Percentiles rank a stretch among this genome's conserved stretches.
phyloP scores from a whole-genome alignment of 2,113 vertebrate species.

The Oophaga pumilio region DNA sequence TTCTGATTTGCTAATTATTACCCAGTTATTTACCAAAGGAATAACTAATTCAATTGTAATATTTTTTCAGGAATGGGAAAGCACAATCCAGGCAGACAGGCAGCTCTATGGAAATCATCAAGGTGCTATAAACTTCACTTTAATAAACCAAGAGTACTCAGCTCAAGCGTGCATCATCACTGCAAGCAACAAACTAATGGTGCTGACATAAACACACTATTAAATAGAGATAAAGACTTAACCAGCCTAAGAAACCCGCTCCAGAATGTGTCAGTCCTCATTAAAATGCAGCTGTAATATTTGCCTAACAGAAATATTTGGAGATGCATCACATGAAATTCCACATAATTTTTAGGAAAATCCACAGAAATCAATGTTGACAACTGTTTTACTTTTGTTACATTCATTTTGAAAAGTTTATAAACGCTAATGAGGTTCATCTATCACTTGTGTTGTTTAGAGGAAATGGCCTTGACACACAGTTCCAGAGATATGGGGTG shows the following conservation, averaged over 20 bases:
- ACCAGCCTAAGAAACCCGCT: neutral
- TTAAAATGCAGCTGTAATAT: conserved; percentile 14
- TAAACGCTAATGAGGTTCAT: neutral
- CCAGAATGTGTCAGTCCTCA: conserved; percentile 25
- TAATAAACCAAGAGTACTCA: conserved; percentile 1
- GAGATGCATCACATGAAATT: neutral
- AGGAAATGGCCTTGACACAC: neutral
- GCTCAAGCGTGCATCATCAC: conserved; percentile 12
- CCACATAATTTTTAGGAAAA: neutral
- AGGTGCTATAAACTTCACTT: conserved; percentile 13
- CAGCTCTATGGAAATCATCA: conserved; percentile 4
- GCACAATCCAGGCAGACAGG: neutral
- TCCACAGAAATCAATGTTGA: neutral
- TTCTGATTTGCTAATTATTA: conserved; percentile 4
- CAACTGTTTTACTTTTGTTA: neutral
- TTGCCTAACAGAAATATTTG: conserved; percentile 23
- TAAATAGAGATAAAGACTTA: conserved; percentile 42
- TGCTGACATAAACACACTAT: conserved; percentile 42
- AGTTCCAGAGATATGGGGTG: too few species aligned
- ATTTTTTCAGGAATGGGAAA: neutral
- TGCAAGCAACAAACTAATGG: conserved; percentile 40
- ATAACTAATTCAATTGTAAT: conserved; percentile 18
- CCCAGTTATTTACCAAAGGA: neutral
- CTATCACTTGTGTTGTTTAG: neutral
- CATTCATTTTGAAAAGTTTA: neutral